Conservation (phyloP, 2,888 invertebrate genomes). For the Coleophora flavipennella region DNA sequence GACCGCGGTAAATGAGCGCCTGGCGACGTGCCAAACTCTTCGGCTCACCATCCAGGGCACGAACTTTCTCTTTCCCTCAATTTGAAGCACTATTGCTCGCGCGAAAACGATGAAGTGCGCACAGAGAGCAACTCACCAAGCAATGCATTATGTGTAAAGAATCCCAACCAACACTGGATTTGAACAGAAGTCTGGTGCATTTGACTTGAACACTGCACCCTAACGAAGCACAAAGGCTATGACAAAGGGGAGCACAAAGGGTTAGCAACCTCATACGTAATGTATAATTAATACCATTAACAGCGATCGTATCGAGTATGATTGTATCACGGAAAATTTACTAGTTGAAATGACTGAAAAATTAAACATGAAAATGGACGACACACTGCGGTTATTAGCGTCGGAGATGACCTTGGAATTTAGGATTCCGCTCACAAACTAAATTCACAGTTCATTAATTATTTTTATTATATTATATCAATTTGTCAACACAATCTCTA, state of each 20-base stretch:
- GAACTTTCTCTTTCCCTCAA: conserved; percentile 21
- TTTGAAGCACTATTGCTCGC: conserved; percentile 5
- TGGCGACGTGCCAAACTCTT: conserved; percentile 65
- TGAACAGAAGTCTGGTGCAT: conserved; percentile 17
- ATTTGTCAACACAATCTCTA: too few relatives aligned
- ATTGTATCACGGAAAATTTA: too few relatives aligned
- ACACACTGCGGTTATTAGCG: too few relatives aligned
- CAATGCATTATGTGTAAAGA: conserved; percentile 16
- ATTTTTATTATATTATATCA: too few relatives aligned
- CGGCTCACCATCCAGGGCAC: conserved; percentile 25
- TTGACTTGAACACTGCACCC: conserved; percentile 20
- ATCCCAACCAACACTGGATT: conserved; percentile 19
- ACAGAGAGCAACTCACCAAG: neutral
- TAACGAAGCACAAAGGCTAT: too few relatives aligned
- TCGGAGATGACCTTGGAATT: too few relatives aligned
- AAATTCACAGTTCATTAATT: too few relatives aligned
- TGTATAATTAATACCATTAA: neutral
- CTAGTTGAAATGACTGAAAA: too few relatives aligned
- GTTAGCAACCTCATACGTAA: conserved; percentile 17
- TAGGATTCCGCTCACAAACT: too few relatives aligned
- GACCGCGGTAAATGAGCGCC: conserved; percentile 65
- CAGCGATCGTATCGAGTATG: too few relatives aligned
- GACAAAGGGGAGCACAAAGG: conserved; percentile 25
- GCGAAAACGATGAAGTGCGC: neutral
- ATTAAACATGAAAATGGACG: too few relatives aligned